A percentile compares a stretch with the other conserved stretches of the same genome.
Conservation (phyloP, 2,797 vertebrate species). For the Sphaeramia orbicularis region DNA sequence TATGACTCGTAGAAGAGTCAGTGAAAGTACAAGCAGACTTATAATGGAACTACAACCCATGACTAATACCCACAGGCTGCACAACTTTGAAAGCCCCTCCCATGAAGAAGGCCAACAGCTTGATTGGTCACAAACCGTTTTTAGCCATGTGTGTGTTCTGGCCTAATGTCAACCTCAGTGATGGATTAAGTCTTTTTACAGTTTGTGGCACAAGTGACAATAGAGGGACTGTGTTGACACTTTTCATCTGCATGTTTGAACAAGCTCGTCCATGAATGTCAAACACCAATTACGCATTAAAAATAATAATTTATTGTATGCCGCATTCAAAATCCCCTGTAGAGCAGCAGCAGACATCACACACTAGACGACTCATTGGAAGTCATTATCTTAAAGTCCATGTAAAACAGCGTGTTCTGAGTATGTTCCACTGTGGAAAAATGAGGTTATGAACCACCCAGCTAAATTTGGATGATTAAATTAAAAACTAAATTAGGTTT, state of each 20-base stretch:
- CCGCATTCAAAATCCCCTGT: conserved; percentile 2
- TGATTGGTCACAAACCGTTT: conserved; percentile 68
- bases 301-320: conserved; percentile 30
- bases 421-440: too few relatives aligned
- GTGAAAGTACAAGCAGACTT: conserved; percentile 82
- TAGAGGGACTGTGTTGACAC: conserved; percentile 22
- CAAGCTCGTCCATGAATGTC: conserved; percentile 39
- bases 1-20: conserved; percentile 80
- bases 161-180: conserved; percentile 47
- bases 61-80: conserved; percentile 83
- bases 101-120: conserved; percentile 70
- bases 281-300: conserved; percentile 38
- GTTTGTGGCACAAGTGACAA: conserved; percentile 36
- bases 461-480: too few relatives aligned
- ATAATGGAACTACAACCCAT: conserved; percentile 86
- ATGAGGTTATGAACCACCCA: too few relatives aligned
- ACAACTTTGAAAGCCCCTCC: conserved; percentile 79
- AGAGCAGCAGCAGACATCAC: not conserved
- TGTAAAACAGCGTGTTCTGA: too few relatives aligned
- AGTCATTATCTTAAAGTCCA: too few relatives aligned
- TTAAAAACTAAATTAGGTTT: too few relatives aligned
- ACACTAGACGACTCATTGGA: too few relatives aligned
- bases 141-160: conserved; percentile 56
- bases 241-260: conserved; percentile 53
- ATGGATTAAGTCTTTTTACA: conserved; percentile 62